Base-by-base conservation (phyloP, 2,113 vertebrate species). In the Perca flavescens region DNA sequence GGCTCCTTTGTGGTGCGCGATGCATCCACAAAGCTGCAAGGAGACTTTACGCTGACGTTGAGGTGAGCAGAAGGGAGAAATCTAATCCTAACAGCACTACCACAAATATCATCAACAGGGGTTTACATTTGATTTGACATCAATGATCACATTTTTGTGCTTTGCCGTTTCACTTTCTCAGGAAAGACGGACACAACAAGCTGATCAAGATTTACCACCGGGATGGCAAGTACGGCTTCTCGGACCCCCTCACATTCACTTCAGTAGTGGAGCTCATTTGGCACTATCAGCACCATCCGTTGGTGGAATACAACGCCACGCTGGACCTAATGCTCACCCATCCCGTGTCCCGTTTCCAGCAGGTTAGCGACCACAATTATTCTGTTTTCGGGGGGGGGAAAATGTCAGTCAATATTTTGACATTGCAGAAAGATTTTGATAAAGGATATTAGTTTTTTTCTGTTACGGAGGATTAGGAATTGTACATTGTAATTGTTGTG, bases 131-230 rank as follows among this genome's bases (percentile, higher is more conserved):
- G 2, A 9, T 56, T 65, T 74, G 12, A 28, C 3, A 8, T 31
- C 8, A 19, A 14, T 13, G 4, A 47, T 64, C 8, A n/a, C 0
- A 87, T 46, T 70, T 71, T 70, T 63, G 14, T 12, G 2, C 15
- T 40, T 28, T 46, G 36, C 3, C 12, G 2, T 13, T 62, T 71
- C 10, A 7, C 56, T 16, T 19, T 67, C 9, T 13, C 93, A 99
- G 98, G 96, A 99, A 99, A 92, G 98, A 98, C 57, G 97, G 97
- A 70, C 97, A 97, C 94, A 99, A 99, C 94, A 98, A 98, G 54
- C 93, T 99, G 90, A 99, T 99, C 83, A 98, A 98, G 95, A 99
- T 99, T 88, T 98, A 97, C 86, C 97, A 99, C 86, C 95, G 93
- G 4, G 98, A 98, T 67, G 97, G 97, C 31, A 97, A 97, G 86